Base-by-base conservation (phyloP, 2,888 invertebrate genomes). In the Matsumyia berberina region DNA sequence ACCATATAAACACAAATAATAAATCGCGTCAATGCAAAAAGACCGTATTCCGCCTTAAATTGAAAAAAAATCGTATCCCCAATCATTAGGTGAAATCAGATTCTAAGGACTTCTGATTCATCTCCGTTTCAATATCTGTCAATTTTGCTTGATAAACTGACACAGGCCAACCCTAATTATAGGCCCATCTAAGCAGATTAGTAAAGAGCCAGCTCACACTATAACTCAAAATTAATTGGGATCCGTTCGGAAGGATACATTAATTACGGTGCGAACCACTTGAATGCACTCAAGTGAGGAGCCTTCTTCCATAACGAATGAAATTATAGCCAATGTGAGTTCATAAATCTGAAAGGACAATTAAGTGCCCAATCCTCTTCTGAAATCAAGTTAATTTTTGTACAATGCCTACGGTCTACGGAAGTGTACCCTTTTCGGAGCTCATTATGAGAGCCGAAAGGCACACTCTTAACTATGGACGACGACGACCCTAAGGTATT, bases 271-370 rank as follows among this genome's bases (percentile, higher is more conserved):
- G 31, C 42, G 39, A 51, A 42, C 42, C 51, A 53, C 49, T 72
- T 73, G 11, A 33, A 62, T 33, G 31, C 51, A 72, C 39, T 60
- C 72, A 72, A 72, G 60, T 42, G 51, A 60, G 60, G 60, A 42
- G 17, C 49, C 39, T 39, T 12, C 42, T 29, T 62, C 37, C 15
- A 5, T 31, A 62, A 46, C 33, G n/a, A 58, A 72, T 42, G 5
- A 49, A 72, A 58, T 42, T 66, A 44, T 44, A 44, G 35, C 15
- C 17, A 7, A 51, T 51, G 57, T 44, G 29, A 53, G 66, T 37
- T 73, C 58, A 80, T 67, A 73, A 73, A 73, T 66, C 35, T 67
- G 6, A 33, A 58, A 60, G 44, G 53, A 80, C 37, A 73, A 73
- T 73, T 42, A 80, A 80, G 44, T 60, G 35, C 39, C 58, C 44